These are phyloP conservation scores for Psittacula cyanocephala DNA, from an alignment of 2,113 vertebrate genomes.

Conservation along the genomic window DNA sequence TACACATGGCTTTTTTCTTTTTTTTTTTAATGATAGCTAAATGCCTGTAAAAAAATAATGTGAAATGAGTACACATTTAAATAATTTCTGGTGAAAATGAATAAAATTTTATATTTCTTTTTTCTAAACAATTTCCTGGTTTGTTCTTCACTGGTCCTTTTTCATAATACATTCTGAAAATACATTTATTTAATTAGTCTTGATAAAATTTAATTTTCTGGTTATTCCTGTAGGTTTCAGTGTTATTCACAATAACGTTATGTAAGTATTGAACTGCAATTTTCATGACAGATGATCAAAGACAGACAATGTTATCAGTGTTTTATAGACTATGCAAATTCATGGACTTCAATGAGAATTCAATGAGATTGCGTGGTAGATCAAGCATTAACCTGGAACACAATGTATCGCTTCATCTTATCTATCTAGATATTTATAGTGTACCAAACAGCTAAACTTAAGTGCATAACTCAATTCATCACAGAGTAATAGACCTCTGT, in stretches of 20 bases:
- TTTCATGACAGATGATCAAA: constrained; percentile 17
- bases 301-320: not conserved
- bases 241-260: not conserved
- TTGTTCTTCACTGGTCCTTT: not conserved
- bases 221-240: not conserved
- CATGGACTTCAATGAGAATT: not conserved
- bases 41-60: not conserved
- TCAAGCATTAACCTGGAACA: not conserved
- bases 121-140: not conserved
- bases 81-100: not conserved
- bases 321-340: not conserved
- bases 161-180: not conserved
- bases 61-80: not conserved
- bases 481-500: not conserved
- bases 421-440: not conserved
- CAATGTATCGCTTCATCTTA: not conserved
- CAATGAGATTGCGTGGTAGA: not conserved
- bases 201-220: not conserved
- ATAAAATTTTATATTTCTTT: not conserved
- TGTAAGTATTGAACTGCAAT: not conserved
- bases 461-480: not conserved
- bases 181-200: not conserved
- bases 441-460: not conserved
- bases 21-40: not conserved
- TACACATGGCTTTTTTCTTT: not conserved